Conservation (phyloP, 1,140 invertebrate species). For the Lepidurus packardi region DNA sequence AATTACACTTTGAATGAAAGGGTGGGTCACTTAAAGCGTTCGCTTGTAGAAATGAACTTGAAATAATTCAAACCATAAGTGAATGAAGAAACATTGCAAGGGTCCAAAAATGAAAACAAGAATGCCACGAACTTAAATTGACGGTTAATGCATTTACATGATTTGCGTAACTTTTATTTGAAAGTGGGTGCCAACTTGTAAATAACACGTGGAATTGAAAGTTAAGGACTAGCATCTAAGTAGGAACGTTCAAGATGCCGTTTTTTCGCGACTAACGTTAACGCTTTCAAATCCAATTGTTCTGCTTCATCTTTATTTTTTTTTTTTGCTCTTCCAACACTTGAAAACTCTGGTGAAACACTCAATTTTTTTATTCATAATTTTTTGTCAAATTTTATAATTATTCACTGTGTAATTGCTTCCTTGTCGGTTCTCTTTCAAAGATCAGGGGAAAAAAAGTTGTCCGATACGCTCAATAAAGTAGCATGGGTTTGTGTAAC, state of each 20-base stretch:
- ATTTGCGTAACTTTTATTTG: neutral
- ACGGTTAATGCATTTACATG: neutral
- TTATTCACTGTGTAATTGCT: neutral
- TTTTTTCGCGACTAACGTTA: constrained; percentile 10
- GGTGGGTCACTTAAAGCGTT: neutral
- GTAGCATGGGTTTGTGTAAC: neutral
- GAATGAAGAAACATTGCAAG: neutral
- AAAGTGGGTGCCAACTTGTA: neutral
- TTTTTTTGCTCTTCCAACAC: neutral
- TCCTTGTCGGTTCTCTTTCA: neutral
- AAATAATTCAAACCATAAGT: neutral
- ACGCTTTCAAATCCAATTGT: neutral
- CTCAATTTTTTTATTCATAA: neutral
- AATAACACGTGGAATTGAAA: constrained; percentile 19
- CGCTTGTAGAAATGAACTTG: neutral
- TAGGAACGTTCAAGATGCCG: constrained; percentile 21
- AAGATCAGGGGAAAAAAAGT: neutral
- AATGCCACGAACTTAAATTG: neutral
- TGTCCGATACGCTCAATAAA: neutral
- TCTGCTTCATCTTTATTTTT: neutral
- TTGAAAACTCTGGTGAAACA: neutral
- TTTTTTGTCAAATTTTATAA: neutral
- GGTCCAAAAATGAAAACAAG: neutral
- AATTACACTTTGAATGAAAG: neutral
- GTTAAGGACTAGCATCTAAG: constrained; percentile 21